Conservation (phyloP, 2,888 invertebrate species). For the Hyppa rectilinea region DNA sequence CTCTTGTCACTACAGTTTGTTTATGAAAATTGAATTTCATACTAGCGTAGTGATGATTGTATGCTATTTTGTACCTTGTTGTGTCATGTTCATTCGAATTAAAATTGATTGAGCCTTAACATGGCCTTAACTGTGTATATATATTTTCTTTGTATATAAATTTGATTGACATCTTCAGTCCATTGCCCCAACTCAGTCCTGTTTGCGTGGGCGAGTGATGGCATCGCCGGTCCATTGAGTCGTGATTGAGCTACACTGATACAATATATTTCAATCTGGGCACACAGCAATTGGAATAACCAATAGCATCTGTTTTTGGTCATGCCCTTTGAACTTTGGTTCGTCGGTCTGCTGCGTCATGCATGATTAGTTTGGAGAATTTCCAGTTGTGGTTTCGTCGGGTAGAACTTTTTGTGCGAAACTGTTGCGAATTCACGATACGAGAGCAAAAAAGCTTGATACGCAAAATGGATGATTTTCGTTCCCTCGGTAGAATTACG, state of each 20-base stretch:
- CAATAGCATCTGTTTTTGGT: conserved; percentile 18
- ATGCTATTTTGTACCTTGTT: background rate
- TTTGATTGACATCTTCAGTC: conserved; percentile 18
- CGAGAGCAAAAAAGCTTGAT: conserved; percentile 19
- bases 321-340: conserved; percentile 13
- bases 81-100: background rate
- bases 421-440: background rate
- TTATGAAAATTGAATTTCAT: conserved; percentile 1
- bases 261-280: conserved; percentile 17
- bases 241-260: conserved; percentile 20
- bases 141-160: conserved; percentile 10
- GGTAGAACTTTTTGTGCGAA: background rate
- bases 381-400: background rate
- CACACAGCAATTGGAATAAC: conserved; percentile 14
- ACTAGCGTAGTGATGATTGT: background rate
- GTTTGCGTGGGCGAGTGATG: conserved; percentile 7
- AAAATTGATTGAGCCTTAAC: background rate
- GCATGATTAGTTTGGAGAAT: conserved; percentile 9
- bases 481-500: background rate
- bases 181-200: background rate
- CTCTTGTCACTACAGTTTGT: background rate
- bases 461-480: background rate
- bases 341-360: background rate
- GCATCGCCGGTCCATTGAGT: conserved; percentile 13
- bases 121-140: too few relatives aligned